Evolutionary conservation across 2,113 vertebrate species (phyloP), one percentile per base, ranked within the genome.

Genomic region (Platysteira castanea): DNA sequence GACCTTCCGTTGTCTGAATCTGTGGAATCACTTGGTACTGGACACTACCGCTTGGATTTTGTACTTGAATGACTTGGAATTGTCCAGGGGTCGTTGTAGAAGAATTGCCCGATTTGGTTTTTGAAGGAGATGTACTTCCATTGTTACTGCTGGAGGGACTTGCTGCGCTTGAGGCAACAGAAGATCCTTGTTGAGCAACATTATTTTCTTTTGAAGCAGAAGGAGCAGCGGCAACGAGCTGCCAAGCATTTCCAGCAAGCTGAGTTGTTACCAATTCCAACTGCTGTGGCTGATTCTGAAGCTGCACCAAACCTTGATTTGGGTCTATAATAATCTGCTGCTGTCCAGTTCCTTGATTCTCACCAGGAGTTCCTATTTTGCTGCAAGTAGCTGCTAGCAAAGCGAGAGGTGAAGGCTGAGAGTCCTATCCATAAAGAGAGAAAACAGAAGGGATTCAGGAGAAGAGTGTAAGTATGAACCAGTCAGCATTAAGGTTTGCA

Each of bases 11-110:
- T 23, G 99, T 98, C 97, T 99, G 99, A 95, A 99, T 98, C 92
- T 99, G 99, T n/a, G 99, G 99, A 94, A 99, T 99, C 90, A 99
- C 99, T 98, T 99, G 99, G 95, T 99, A 99, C 96, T 99, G 99
- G 53, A 99, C 98, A 50, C 98, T 99, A 37, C 99, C 99, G 0
- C 99, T 96, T 4, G 99, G 98, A 96, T 98, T 99, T 90, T 99
- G 99, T 68, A 99, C 98, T 98, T 99, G 99, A 95, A 99, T 99
- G 86, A 99, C 99, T 95, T 99, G 99, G 96, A 99, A 99, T 65
- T 99, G 98, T 84, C 98, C 98, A 49, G 98, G 97, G 17, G 94
- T 96, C 4, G 95, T 79, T n/a, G 96, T 28, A 47, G 98, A 97
- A 82, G 98, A 98, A 91, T 89, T 97, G 90, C 98, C 59, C 1